Evolutionary conservation across 2,797 vertebrate genomes (phyloP), one percentile per base, ranked within the genome.

Genomic region (Chelmon rostratus): DNA sequence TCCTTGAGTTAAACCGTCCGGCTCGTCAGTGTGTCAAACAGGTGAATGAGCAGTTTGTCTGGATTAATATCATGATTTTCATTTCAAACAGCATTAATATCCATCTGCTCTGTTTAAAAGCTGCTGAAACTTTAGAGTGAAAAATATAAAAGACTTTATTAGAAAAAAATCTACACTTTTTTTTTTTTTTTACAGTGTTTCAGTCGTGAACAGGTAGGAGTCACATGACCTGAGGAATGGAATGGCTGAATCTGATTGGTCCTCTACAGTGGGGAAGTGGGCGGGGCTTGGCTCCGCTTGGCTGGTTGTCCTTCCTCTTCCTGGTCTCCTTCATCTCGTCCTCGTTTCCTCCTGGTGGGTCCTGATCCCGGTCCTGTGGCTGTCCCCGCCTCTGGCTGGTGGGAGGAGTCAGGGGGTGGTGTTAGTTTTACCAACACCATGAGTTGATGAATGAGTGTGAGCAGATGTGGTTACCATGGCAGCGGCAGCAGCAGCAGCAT

Each of bases 271-370:
- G 12, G 13, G 15, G 23, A 21, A 5, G 68, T 44, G 72, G 78
- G 79, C 2, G 70, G 74, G 37, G 47, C 78, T 59, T 78, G 75
- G 31, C 42, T 70, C 4, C 85, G 73, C 67, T 93, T 91, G 19
- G 89, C 79, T 0, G 75, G 80, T 57, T 42, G 78, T 0, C 72
- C 49, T 1, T 79, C 86, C 0, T 73, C 80, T 0, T 84, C 73
- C 0, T 75, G 44, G 0, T 80, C 85, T 1, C 13, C 78, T 5
- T 73, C 76, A 1, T 83, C 83, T 49, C 89, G 65, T 16, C 49
- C 12, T 65, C 91, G 83, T 72, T 93, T 94, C 56, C 68, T 79
- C 0, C 61, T 16, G 0, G 54, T 15, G 2, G 21, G 2, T 4
- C 56, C 21, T 0, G 76, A 21, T 0, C 53, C 25, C 25, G 85